Evolutionary conservation across 2,113 vertebrate genomes (phyloP).

Genomic region (Notothenia coriiceps): DNA sequence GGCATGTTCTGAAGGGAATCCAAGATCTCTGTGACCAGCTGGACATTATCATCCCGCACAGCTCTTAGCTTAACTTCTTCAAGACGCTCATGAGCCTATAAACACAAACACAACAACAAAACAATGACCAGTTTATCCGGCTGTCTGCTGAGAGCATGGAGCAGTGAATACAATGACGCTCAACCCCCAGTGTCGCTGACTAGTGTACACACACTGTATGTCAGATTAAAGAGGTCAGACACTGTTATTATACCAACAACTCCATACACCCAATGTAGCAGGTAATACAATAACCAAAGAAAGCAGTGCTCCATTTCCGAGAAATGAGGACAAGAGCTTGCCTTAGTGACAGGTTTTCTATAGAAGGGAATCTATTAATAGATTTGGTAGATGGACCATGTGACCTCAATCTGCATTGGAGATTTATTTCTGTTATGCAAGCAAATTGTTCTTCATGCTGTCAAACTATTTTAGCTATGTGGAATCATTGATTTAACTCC

Average conservation of each 20-base stretch:
- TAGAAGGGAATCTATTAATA: conserved; percentile 57
- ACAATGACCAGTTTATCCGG: background rate
- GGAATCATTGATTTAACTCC: background rate
- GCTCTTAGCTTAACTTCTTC: conserved; percentile 96
- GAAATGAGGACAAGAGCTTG: conserved; percentile 38
- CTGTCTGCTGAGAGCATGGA: background rate
- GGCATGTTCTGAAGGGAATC: conserved; percentile 90
- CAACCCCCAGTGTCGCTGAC: too few relatives aligned
- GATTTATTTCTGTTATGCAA: conserved; percentile 43
- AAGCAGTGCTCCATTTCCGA: background rate
- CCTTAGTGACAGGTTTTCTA: conserved; percentile 36
- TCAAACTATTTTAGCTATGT: conserved; percentile 15
- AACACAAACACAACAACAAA: conserved; percentile 43
- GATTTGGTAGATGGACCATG: conserved; percentile 14
- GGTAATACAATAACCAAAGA: background rate
- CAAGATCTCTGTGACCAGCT: conserved; percentile 94
- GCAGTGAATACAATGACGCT: background rate
- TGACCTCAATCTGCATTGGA: conserved; percentile 44
- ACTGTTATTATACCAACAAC: background rate
- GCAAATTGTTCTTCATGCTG: conserved; percentile 7
- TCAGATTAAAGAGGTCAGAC: background rate
- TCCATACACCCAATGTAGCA: background rate
- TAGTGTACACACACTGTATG: too few relatives aligned
- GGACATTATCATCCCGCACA: conserved; percentile 93
- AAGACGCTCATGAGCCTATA: conserved; percentile 94